A percentile compares a stretch with the other conserved stretches of the same genome.
Conservation (phyloP, 2,888 invertebrate genomes). For the Meliscaeva auricollis region DNA sequence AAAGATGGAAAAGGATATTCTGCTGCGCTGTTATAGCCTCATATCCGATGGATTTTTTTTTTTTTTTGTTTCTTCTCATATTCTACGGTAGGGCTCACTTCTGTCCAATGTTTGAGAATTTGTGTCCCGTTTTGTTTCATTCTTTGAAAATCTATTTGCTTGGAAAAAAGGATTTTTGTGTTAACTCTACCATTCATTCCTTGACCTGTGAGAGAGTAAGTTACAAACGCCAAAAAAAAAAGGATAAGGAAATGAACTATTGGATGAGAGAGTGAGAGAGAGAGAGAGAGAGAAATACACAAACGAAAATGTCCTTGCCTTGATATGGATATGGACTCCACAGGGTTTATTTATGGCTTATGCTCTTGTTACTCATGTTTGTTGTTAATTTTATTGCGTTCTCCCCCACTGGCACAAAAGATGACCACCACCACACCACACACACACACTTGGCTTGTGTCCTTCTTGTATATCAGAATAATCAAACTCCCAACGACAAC, state of each 20-base stretch:
- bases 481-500: conserved; percentile 7
- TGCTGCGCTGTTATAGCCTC: conserved; percentile 44
- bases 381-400: conserved; percentile 77
- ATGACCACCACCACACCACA: conserved; percentile 63
- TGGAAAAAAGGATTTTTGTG: conserved; percentile 68
- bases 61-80: conserved; percentile 14
- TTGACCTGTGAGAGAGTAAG: conserved; percentile 61
- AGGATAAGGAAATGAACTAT: background rate
- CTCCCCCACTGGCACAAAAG: conserved; percentile 72
- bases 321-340: conserved; percentile 41
- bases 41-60: conserved; percentile 34
- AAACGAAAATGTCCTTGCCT: conserved; percentile 25
- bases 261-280: conserved; percentile 24
- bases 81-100: conserved; percentile 31
- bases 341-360: conserved; percentile 72
- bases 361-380: conserved; percentile 75
- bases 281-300: conserved; percentile 24
- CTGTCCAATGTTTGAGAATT: conserved; percentile 69
- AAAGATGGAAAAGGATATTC: conserved; percentile 56
- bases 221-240: conserved; percentile 38
- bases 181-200: conserved; percentile 71
- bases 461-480: conserved; percentile 21
- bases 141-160: conserved; percentile 68
- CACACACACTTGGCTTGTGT: conserved; percentile 31
- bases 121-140: conserved; percentile 20